Conservation (phyloP, 2,888 invertebrate species). For the Bombylius discolor region DNA sequence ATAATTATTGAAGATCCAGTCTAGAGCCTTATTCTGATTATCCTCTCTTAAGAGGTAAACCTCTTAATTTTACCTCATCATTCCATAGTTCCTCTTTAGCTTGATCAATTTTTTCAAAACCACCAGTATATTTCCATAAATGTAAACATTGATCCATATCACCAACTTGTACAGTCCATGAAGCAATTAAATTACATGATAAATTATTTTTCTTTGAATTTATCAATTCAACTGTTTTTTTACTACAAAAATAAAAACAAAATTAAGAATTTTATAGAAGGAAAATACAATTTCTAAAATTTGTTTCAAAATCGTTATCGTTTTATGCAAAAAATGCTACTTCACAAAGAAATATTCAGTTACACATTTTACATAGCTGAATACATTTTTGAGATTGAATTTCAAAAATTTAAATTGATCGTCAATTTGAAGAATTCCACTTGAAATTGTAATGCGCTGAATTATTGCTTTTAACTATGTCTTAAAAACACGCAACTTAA, state of each 20-base stretch:
- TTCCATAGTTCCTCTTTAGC: slow-evolving; percentile 55
- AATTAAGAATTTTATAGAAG: neutral
- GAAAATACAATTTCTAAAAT: neutral
- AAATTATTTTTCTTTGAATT: slow-evolving; percentile 58
- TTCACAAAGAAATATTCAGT: no score
- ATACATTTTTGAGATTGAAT: no score
- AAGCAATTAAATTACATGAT: slow-evolving; percentile 79
- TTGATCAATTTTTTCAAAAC: slow-evolving; percentile 75
- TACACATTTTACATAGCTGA: no score
- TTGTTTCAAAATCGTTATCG: slow-evolving; percentile 10
- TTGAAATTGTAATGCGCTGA: no score
- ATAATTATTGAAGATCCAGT: no score
- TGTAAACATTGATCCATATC: slow-evolving; percentile 96
- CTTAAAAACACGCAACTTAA: no score
- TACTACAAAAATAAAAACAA: slow-evolving; percentile 40
- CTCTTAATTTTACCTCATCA: slow-evolving; percentile 51
- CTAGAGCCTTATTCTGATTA: no score
- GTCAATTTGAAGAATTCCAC: no score
- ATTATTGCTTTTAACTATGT: no score
- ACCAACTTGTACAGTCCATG: slow-evolving; percentile 92
- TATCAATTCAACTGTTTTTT: slow-evolving; percentile 64
- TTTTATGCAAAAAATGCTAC: neutral
- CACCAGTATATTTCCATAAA: slow-evolving; percentile 89
- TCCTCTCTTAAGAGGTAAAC: no score
- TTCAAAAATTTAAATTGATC: no score